Conservation (phyloP, 2,888 invertebrate genomes). For the Galeruca laticollis region DNA sequence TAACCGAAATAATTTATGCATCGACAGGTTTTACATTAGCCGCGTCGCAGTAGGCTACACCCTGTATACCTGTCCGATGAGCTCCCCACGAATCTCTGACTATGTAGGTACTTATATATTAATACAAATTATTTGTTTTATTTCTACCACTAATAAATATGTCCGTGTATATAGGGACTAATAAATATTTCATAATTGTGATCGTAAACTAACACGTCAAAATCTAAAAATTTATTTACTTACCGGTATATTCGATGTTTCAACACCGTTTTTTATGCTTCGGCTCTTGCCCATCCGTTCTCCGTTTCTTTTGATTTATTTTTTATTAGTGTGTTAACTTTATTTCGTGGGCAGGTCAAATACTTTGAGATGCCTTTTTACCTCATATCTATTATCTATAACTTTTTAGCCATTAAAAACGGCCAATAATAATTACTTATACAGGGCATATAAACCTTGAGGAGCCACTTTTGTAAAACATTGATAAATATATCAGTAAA, state of each 20-base stretch:
- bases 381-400: too few species aligned
- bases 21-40: constrained; percentile 7
- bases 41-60: constrained; percentile 21
- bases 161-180: constrained; percentile 62
- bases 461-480: too few species aligned
- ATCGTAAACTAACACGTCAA: constrained; percentile 62
- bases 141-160: constrained; percentile 66
- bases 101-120: constrained; percentile 60
- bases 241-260: constrained; percentile 52
- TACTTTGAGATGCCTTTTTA: constrained; percentile 22
- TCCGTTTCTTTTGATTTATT: constrained; percentile 44
- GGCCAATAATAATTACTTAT: too few species aligned
- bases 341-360: constrained; percentile 31
- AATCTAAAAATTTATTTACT: constrained; percentile 55
- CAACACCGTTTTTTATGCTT: constrained; percentile 50
- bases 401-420: too few species aligned
- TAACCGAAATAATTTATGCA: constrained; percentile 1
- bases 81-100: constrained; percentile 60
- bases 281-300: constrained; percentile 30
- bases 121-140: constrained; percentile 65
- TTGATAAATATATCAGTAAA: too few species aligned
- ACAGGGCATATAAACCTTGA: too few species aligned
- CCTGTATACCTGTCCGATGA: constrained; percentile 47
- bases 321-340: constrained; percentile 41
- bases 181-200: constrained; percentile 65